phyloP scores from a whole-genome alignment of 1,140 invertebrate genomes.

The Hormaphis cornu region DNA sequence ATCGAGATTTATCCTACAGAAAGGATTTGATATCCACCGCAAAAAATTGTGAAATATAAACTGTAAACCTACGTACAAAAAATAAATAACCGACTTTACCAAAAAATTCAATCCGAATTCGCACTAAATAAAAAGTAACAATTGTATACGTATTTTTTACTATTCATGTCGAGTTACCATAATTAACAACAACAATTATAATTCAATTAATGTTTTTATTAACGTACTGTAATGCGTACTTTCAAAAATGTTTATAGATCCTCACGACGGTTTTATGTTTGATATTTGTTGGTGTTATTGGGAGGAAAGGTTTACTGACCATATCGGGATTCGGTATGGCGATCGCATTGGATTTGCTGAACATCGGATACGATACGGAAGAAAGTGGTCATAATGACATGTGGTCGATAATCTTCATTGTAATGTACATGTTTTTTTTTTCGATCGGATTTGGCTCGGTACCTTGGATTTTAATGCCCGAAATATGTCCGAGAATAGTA shows the following conservation, averaged over 20 bases:
- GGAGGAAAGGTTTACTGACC: not conserved
- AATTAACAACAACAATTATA: too few relatives aligned
- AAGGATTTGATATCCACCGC: too few relatives aligned
- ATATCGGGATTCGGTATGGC: not conserved
- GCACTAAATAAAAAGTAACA: too few relatives aligned
- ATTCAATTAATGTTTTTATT: too few relatives aligned
- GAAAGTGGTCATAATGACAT: not conserved
- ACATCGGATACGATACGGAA: not conserved
- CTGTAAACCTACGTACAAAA: too few relatives aligned
- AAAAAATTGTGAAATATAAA: too few relatives aligned
- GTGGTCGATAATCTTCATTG: not conserved
- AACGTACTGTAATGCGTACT: not conserved
- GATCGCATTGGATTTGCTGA: not conserved
- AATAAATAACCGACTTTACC: too few relatives aligned
- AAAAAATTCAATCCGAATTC: too few relatives aligned
- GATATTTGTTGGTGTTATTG: not conserved
- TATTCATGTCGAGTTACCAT: too few relatives aligned
- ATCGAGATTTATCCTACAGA: too few relatives aligned
- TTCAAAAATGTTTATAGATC: not conserved
- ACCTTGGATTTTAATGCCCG: not conserved
- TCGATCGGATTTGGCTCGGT: constrained; percentile 1
- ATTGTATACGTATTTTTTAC: too few relatives aligned
- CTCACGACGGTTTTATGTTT: not conserved
- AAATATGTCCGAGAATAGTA: not conserved
- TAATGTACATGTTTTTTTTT: constrained; percentile 5